phyloP scores from a whole-genome alignment of 2,888 invertebrate species.

The Meiosimyza decipiens region DNA sequence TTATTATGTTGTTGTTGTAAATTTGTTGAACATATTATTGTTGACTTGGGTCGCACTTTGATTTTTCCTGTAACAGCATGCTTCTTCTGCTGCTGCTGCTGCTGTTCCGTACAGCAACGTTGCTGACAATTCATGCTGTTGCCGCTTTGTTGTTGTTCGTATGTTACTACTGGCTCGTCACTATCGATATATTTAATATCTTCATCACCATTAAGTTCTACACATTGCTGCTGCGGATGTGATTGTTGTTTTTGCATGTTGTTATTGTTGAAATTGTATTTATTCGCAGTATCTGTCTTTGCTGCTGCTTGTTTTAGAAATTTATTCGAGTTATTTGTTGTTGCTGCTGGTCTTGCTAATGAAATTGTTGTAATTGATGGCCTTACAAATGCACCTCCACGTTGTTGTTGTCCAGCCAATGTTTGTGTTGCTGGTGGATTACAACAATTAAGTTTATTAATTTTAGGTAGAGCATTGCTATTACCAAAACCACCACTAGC shows the following conservation, averaged over 20 bases:
- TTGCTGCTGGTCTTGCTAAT: constrained; percentile 46
- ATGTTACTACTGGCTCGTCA: constrained; percentile 48
- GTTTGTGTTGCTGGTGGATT: constrained; percentile 24
- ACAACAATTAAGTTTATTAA: constrained; percentile 5
- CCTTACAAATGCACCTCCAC: neutral
- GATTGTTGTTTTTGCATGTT: constrained; percentile 45
- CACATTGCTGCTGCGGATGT: constrained; percentile 42
- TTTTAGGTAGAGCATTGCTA: constrained; percentile 25
- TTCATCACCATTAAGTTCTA: constrained; percentile 51
- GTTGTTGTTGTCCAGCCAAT: constrained; percentile 48
- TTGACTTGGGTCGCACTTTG: constrained; percentile 56
- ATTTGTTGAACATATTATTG: constrained; percentile 52
- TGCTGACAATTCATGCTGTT: constrained; percentile 38
- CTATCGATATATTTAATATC: constrained; percentile 63
- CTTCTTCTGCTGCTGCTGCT: constrained; percentile 20
- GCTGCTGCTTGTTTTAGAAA: constrained; percentile 29
- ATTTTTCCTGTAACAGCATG: neutral
- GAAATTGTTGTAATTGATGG: constrained; percentile 37
- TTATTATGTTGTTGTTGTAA: constrained; percentile 49
- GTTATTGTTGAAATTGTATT: constrained; percentile 44
- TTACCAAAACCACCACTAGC: constrained; percentile 1
- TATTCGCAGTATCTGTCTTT: constrained; percentile 33
- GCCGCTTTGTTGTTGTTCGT: constrained; percentile 37
- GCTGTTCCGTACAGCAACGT: constrained; percentile 37
- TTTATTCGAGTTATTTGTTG: constrained; percentile 49